phyloP scores from a whole-genome alignment of 2,888 invertebrate species.

The Coremacera marginata region DNA sequence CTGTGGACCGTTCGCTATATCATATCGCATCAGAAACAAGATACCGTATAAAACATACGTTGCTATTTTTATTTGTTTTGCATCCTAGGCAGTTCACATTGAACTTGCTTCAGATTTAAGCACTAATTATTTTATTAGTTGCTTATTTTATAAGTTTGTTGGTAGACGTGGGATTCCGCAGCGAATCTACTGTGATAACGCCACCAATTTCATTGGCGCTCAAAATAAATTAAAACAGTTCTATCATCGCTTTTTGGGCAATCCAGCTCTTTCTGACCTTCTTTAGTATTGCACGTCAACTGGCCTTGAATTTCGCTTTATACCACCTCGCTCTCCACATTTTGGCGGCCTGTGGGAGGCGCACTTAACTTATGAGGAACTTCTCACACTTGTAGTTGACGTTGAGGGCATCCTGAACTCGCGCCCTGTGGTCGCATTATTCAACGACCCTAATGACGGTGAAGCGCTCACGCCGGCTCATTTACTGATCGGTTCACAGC shows the following conservation, averaged over 20 bases:
- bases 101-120: not conserved
- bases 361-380: constrained; percentile 44
- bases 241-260: not conserved
- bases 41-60: constrained; percentile 9
- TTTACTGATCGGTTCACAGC: constrained; percentile 42
- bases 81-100: constrained; percentile 4
- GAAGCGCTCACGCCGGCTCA: constrained; percentile 47
- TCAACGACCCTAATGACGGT: constrained; percentile 47
- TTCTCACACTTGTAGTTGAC: constrained; percentile 45
- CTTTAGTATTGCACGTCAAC: constrained; percentile 14
- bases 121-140: not conserved
- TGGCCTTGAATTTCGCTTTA: constrained; percentile 34
- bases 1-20: constrained; percentile 1
- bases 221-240: constrained; percentile 3
- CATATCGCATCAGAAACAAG: constrained; percentile 5
- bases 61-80: constrained; percentile 6
- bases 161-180: too few relatives aligned
- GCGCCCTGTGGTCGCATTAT: constrained; percentile 45
- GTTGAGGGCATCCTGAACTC: constrained; percentile 51
- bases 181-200: not conserved
- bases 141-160: not conserved
- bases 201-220: not conserved
- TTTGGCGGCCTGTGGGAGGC: too few relatives aligned
- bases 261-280: not conserved
- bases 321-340: too few relatives aligned